A percentile compares a stretch with the other conserved stretches of the same genome.
phyloP scores from a whole-genome alignment of 2,888 invertebrate species.

The Eristalinus aeneus region DNA sequence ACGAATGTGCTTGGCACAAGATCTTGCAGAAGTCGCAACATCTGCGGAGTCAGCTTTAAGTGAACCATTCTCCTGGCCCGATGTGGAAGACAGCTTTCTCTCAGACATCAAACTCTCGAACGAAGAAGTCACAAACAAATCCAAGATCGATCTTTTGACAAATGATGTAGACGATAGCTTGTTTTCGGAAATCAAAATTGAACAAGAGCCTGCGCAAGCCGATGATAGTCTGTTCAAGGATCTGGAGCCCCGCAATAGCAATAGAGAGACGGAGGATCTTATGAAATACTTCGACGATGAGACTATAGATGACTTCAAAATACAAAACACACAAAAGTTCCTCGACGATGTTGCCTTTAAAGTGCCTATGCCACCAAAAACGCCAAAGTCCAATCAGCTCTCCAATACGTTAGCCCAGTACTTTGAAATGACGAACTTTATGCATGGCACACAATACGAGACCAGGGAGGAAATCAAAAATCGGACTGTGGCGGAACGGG shows the following conservation, averaged over 20 bases:
- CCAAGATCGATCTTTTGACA: constrained; percentile 24
- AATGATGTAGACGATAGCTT: constrained; percentile 65
- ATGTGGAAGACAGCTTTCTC: constrained; percentile 75
- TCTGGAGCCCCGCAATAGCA: constrained; percentile 68
- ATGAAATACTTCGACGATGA: constrained; percentile 72
- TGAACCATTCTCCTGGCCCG: constrained; percentile 45
- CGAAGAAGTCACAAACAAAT: constrained; percentile 12
- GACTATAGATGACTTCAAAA: constrained; percentile 49
- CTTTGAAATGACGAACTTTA: constrained; percentile 56
- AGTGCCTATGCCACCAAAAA: constrained; percentile 70
- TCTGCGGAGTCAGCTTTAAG: not conserved
- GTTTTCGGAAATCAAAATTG: constrained; percentile 64
- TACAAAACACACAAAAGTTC: constrained; percentile 78
- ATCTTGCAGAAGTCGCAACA: not conserved
- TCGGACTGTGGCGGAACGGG: constrained; percentile 42
- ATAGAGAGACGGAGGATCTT: constrained; percentile 27
- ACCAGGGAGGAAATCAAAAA: constrained; percentile 75
- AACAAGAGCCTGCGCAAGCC: not conserved
- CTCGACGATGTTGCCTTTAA: constrained; percentile 76
- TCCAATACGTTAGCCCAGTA: constrained; percentile 35
- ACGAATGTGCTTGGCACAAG: constrained; percentile 1
- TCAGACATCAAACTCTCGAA: constrained; percentile 74
- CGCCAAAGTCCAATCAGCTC: not conserved
- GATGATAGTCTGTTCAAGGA: constrained; percentile 76
- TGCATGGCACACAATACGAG: constrained; percentile 78